phyloP scores from a whole-genome alignment of 1,140 invertebrate species.

The Pseudomyrmex gracilis region DNA sequence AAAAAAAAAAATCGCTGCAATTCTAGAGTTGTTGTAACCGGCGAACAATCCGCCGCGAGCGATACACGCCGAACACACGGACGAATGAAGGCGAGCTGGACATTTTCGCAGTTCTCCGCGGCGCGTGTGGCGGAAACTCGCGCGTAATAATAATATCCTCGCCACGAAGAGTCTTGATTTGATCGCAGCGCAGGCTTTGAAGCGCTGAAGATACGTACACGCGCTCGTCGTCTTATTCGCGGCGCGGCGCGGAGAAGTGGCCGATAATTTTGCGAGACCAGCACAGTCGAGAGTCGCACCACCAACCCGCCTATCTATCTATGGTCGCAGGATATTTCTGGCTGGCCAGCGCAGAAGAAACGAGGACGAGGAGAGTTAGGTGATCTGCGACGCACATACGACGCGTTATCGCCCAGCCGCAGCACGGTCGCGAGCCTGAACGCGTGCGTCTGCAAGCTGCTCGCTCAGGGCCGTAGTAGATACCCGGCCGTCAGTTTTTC shows the following conservation, averaged over 20 bases:
- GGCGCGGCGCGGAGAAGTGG: slow-evolving; percentile 51
- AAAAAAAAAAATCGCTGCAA: slow-evolving; percentile 13
- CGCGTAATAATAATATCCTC: slow-evolving; percentile 38
- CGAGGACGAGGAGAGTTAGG: neutral
- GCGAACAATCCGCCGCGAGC: slow-evolving; percentile 37
- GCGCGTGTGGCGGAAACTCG: slow-evolving; percentile 16
- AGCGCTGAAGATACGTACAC: slow-evolving; percentile 12
- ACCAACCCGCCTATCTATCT: slow-evolving; percentile 40
- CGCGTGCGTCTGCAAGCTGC: slow-evolving; percentile 53
- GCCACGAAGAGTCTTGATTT: slow-evolving; percentile 17
- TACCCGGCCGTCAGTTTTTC: slow-evolving; percentile 37
- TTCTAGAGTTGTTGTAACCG: slow-evolving; percentile 12
- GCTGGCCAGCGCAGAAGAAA: slow-evolving; percentile 17
- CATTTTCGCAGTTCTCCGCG: slow-evolving; percentile 46
- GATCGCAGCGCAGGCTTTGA: slow-evolving; percentile 30
- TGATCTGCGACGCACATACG: slow-evolving; percentile 9
- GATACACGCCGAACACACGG: slow-evolving; percentile 19
- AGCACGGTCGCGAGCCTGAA: slow-evolving; percentile 46
- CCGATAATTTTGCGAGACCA: slow-evolving; percentile 67
- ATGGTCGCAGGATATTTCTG: slow-evolving; percentile 69
- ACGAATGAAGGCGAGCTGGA: slow-evolving; percentile 22
- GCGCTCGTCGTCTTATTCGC: slow-evolving; percentile 36
- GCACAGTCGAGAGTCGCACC: slow-evolving; percentile 45
- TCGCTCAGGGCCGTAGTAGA: slow-evolving; percentile 28
- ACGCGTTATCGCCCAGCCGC: slow-evolving; percentile 32